Evolutionary conservation across 2,888 invertebrate genomes (phyloP).

Genomic region (Coelinius sp.): DNA sequence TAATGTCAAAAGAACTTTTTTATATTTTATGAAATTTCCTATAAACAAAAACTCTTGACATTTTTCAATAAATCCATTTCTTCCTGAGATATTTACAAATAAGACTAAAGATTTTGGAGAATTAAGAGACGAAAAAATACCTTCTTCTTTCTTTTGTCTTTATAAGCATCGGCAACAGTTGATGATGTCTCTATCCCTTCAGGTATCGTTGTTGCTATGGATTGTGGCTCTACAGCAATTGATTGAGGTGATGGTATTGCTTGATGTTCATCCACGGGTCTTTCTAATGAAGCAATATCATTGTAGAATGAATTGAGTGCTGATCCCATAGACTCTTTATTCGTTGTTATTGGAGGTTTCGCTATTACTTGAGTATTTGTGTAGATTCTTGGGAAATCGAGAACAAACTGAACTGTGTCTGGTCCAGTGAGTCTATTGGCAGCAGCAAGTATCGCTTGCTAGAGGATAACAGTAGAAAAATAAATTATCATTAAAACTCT

Average conservation of each 20-base stretch:
- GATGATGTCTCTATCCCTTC: slow-evolving; percentile 39
- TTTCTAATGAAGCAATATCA: slow-evolving; percentile 75
- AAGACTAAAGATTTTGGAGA: no score
- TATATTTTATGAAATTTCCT: no score
- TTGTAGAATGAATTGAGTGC: slow-evolving; percentile 76
- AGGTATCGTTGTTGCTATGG: slow-evolving; percentile 27
- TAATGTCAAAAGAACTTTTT: no score
- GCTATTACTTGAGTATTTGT: slow-evolving; percentile 66
- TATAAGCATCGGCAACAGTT: slow-evolving; percentile 47
- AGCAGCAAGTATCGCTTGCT: slow-evolving; percentile 64
- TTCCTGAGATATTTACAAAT: no score
- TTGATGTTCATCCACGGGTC: slow-evolving; percentile 45
- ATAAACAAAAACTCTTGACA: no score
- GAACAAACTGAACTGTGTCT: slow-evolving; percentile 63
- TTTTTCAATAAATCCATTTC: no score
- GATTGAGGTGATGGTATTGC: slow-evolving; percentile 46
- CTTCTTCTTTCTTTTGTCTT: slow-evolving; percentile 71
- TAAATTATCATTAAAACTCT: slow-evolving; percentile 12
- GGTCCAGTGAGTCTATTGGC: slow-evolving; percentile 63
- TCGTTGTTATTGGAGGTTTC: slow-evolving; percentile 66
- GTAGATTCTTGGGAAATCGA: slow-evolving; percentile 64
- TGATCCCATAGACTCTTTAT: slow-evolving; percentile 68
- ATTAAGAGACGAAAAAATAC: no score
- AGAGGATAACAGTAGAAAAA: no score
- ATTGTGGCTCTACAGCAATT: slow-evolving; percentile 44